Percentiles rank a stretch among this genome's conserved stretches.
These are phyloP conservation scores for Chaetogeoica ovagalla DNA, from an alignment of 2,888 invertebrate genomes.

Conservation along the genomic window DNA sequence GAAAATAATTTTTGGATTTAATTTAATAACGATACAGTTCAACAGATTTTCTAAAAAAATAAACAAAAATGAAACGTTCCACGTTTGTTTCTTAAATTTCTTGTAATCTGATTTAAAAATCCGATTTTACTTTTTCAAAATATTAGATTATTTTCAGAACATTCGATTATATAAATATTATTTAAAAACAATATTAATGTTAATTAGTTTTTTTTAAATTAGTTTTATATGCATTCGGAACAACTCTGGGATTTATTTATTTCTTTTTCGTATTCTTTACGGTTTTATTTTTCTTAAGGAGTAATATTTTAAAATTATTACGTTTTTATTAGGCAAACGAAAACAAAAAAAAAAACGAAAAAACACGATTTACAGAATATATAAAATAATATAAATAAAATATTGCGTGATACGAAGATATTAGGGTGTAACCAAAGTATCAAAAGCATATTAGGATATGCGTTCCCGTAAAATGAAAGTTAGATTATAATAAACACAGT, in stretches of 20 bases:
- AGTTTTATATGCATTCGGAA: no score
- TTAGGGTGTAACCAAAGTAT: no score
- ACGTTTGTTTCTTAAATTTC: not conserved
- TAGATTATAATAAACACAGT: not conserved
- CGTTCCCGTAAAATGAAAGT: not conserved
- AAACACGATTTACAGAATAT: not conserved
- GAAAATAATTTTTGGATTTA: not conserved
- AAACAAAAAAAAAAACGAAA: not conserved
- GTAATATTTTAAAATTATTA: not conserved
- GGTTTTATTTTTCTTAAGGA: not conserved
- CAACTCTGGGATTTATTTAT: no score
- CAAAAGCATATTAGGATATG: not conserved
- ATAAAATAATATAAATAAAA: not conserved
- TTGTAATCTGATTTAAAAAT: no score
- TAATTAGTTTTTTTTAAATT: no score
- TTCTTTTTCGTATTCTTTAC: not conserved
- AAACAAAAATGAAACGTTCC: not conserved
- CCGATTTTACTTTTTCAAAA: no score
- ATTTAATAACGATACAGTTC: not conserved
- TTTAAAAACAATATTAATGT: no score
- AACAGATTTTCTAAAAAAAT: not conserved
- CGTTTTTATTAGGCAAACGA: not conserved
- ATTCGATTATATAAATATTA: no score
- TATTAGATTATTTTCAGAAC: no score
- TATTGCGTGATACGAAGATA: not conserved